phyloP scores from a whole-genome alignment of 2,888 invertebrate genomes.

The Limnephilus auricula region DNA sequence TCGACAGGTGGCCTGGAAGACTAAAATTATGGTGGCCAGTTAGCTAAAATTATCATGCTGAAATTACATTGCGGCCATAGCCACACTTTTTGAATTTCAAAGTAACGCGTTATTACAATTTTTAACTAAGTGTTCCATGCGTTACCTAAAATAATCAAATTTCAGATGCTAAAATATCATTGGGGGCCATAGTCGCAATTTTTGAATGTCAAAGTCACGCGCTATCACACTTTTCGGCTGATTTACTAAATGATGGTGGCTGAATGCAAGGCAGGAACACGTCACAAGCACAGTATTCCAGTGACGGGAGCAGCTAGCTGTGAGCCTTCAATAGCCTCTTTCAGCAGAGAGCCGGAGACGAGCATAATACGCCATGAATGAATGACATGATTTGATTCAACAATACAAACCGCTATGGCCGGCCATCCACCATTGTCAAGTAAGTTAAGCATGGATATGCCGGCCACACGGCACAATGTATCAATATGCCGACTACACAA shows the following conservation, averaged over 20 bases:
- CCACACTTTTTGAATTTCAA: too few relatives aligned
- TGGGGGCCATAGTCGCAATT: too few relatives aligned
- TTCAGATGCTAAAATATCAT: too few relatives aligned
- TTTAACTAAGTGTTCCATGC: too few relatives aligned
- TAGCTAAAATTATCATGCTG: too few relatives aligned
- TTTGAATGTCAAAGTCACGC: background rate
- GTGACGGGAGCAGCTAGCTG: background rate
- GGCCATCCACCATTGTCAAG: conserved; percentile 1
- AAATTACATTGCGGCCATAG: too few relatives aligned
- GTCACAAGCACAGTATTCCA: background rate
- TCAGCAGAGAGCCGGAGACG: background rate
- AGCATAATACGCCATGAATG: background rate
- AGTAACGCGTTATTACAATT: too few relatives aligned
- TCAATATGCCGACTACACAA: background rate
- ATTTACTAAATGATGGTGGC: background rate
- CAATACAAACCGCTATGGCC: conserved; percentile 12
- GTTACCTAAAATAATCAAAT: too few relatives aligned
- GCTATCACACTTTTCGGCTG: background rate
- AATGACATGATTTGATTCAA: conserved; percentile 30
- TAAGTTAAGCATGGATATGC: background rate
- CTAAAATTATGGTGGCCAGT: background rate
- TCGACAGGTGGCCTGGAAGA: too few relatives aligned
- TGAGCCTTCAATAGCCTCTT: background rate
- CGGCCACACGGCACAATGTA: background rate
- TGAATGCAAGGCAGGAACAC: background rate